These are phyloP conservation scores for Sarcophaga bullata DNA, from an alignment of 1,140 invertebrate species.

Conservation along the genomic window DNA sequence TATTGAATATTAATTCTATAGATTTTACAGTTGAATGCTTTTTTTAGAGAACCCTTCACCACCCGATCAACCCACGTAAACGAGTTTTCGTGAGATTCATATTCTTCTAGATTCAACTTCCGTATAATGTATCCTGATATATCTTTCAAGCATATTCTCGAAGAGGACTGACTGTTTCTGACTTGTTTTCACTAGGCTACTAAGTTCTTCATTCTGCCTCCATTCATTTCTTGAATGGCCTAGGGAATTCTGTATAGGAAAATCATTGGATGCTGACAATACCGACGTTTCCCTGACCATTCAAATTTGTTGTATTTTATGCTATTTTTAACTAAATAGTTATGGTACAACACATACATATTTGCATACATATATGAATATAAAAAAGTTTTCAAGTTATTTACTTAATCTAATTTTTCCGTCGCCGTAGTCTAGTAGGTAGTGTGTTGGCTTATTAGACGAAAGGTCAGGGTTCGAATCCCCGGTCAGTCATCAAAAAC, in stretches of 20 bases:
- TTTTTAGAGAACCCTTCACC: constrained; percentile 11
- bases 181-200: neutral
- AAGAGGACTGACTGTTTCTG: neutral
- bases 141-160: constrained; percentile 25
- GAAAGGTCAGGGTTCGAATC: too few species aligned
- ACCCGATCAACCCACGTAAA: constrained; percentile 30
- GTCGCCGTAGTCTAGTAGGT: too few species aligned
- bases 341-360: too few species aligned
- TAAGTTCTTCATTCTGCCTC: neutral
- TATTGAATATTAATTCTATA: too few species aligned
- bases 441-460: too few species aligned
- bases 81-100: neutral
- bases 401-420: too few species aligned
- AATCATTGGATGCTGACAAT: neutral
- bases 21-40: too few species aligned
- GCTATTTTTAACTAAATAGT: too few species aligned
- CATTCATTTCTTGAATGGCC: neutral
- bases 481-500: too few species aligned
- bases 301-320: neutral
- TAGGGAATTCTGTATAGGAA: too few species aligned
- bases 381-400: too few species aligned
- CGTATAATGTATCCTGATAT: constrained; percentile 34
- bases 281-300: neutral
- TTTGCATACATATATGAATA: too few species aligned
- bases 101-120: constrained; percentile 33